Evolutionary conservation across 2,888 invertebrate genomes (phyloP).

Genomic region (Cerastoderma edule): DNA sequence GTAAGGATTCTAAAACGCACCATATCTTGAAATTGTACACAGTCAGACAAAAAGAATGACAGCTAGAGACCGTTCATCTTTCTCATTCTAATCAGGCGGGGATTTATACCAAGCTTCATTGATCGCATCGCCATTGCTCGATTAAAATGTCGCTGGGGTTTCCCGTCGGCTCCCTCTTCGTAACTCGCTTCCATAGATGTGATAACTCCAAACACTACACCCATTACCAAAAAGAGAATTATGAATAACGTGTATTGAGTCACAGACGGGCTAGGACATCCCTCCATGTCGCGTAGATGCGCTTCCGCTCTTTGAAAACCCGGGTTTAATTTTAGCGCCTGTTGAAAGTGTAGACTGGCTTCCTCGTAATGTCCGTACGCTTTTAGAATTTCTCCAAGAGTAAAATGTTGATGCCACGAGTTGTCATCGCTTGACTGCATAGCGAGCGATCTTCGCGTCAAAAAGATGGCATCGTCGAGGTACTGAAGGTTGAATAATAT

Average conservation of each 20-base stretch:
- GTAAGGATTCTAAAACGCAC: too few species aligned
- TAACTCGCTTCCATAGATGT: conserved; percentile 88
- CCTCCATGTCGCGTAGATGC: conserved; percentile 92
- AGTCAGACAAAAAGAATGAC: too few species aligned
- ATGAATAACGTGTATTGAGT: conserved; percentile 94
- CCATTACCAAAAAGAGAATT: conserved; percentile 91
- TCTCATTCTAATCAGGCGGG: conserved; percentile 75
- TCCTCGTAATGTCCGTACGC: conserved; percentile 95
- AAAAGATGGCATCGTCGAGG: conserved; percentile 94
- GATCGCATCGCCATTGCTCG: conserved; percentile 95
- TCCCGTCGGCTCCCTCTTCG: conserved; percentile 82
- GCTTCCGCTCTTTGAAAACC: conserved; percentile 92
- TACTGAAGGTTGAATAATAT: conserved; percentile 94
- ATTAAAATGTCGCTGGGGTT: conserved; percentile 93
- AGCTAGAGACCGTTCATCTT: conserved; percentile 66
- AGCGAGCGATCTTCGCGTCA: conserved; percentile 93
- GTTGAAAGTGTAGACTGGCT: conserved; percentile 92
- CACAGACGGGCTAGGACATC: conserved; percentile 91
- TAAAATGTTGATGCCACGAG: conserved; percentile 96
- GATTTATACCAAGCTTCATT: conserved; percentile 85
- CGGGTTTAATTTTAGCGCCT: conserved; percentile 92
- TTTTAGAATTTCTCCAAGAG: conserved; percentile 95
- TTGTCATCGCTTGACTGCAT: conserved; percentile 93
- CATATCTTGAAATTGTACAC: too few species aligned
- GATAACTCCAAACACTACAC: conserved; percentile 91